Evolutionary conservation across 2,797 vertebrate species (phyloP).

Genomic region (Protonibea diacanthus): DNA sequence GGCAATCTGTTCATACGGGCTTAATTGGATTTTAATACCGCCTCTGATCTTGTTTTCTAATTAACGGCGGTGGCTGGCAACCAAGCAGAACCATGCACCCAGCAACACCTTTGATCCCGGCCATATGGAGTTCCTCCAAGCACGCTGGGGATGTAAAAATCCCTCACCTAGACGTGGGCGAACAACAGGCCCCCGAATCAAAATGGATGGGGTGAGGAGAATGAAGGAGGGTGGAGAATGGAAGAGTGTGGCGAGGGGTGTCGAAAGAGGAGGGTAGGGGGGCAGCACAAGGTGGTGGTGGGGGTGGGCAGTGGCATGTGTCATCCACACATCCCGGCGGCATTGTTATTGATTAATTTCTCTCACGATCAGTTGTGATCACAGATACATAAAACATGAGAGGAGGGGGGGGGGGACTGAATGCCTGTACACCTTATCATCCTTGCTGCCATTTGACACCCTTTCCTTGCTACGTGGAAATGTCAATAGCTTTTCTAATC

Average conservation of each 20-base stretch:
- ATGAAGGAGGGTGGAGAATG: conserved; percentile 68
- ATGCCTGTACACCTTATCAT: conserved; percentile 83
- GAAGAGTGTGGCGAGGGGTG: conserved; percentile 61
- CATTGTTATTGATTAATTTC: conserved; percentile 88
- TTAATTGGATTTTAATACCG: conserved; percentile 92
- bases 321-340: conserved; percentile 76
- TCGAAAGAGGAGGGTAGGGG: conserved; percentile 27
- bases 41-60: conserved; percentile 92
- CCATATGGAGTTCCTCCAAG: conserved; percentile 90
- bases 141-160: conserved; percentile 85
- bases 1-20: conserved; percentile 99
- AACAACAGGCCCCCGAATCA: conserved; percentile 83
- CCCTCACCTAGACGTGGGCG: conserved; percentile 85
- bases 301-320: conserved; percentile 77
- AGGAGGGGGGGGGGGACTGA: conserved; percentile 56
- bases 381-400: conserved; percentile 88
- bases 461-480: conserved; percentile 82
- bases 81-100: conserved; percentile 89
- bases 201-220: conserved; percentile 77
- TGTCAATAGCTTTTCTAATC: conserved; percentile 88
- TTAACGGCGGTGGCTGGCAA: conserved; percentile 90
- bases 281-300: conserved; percentile 29
- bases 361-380: conserved; percentile 86
- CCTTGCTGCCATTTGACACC: conserved; percentile 71
- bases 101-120: conserved; percentile 90